Evolutionary conservation across 1,140 invertebrate species (phyloP).

Genomic region (Macrocentrus cingulum): DNA sequence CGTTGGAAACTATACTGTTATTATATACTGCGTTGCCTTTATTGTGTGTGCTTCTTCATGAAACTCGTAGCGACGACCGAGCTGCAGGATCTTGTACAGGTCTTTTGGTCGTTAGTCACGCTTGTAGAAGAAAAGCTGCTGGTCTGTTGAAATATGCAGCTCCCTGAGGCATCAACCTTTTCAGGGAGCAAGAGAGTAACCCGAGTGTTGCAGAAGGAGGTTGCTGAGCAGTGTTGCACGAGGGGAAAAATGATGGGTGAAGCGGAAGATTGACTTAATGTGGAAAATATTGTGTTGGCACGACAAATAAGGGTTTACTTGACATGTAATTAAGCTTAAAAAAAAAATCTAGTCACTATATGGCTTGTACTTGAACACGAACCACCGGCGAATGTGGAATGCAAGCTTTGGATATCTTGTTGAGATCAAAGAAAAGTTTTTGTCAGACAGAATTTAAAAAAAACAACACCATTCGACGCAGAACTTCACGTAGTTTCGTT

Average conservation of each 20-base stretch:
- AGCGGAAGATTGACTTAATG: constrained; percentile 21
- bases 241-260: not conserved
- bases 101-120: constrained; percentile 29
- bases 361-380: not conserved
- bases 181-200: not conserved
- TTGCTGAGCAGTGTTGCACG: not conserved
- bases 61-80: not conserved
- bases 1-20: too few relatives aligned
- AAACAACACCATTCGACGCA: too few relatives aligned
- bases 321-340: constrained; percentile 2
- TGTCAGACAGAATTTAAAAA: too few relatives aligned
- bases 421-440: too few relatives aligned
- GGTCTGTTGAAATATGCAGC: constrained; percentile 25
- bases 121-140: constrained; percentile 21
- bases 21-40: too few relatives aligned
- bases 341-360: not conserved
- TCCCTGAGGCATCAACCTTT: constrained; percentile 16
- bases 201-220: not conserved
- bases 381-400: not conserved
- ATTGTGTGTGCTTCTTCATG: too few relatives aligned
- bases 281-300: constrained; percentile 27
- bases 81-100: constrained; percentile 1
- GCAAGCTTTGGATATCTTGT: too few relatives aligned
- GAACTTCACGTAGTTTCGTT: too few relatives aligned
- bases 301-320: constrained; percentile 22